These are phyloP conservation scores for Chionis minor DNA, from an alignment of 2,113 vertebrate genomes.

Conservation along the genomic window DNA sequence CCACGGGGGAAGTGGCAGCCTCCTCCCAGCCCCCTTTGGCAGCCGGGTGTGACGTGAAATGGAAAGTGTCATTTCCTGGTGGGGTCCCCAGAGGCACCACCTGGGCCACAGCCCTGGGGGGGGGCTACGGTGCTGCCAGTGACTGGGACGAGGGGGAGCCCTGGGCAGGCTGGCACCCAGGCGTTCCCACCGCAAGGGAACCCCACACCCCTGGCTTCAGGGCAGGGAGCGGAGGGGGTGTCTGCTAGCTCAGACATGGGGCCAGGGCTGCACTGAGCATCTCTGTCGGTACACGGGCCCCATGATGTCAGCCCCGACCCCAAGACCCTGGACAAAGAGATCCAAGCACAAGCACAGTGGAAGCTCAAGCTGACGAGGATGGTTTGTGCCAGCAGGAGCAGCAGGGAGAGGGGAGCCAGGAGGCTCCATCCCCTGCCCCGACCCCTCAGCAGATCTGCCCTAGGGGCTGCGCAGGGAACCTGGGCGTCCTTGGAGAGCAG, in stretches of 20 bases:
- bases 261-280: background rate
- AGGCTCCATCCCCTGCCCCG: background rate
- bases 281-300: fast-evolving
- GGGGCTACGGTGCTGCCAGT: fast-evolving
- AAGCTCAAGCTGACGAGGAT: background rate
- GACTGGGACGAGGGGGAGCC: fast-evolving
- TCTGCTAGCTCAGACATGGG: background rate
- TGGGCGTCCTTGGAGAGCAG: too few species aligned
- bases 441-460: background rate
- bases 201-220: fast-evolving
- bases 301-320: fast-evolving
- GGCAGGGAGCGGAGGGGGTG: background rate
- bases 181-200: fast-evolving
- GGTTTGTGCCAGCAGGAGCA: constrained; percentile 26
- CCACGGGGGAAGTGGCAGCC: fast-evolving
- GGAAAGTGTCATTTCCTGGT: constrained; percentile 17
- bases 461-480: background rate
- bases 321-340: fast-evolving
- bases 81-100: background rate
- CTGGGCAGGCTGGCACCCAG: fast-evolving
- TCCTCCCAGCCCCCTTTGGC: background rate
- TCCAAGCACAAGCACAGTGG: background rate
- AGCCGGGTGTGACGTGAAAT: background rate
- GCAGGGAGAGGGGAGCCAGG: background rate
- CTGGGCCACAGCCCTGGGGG: background rate